These are phyloP conservation scores for Epinephelus cyanopodus DNA, from an alignment of 2,113 vertebrate genomes.

Conservation along the genomic window DNA sequence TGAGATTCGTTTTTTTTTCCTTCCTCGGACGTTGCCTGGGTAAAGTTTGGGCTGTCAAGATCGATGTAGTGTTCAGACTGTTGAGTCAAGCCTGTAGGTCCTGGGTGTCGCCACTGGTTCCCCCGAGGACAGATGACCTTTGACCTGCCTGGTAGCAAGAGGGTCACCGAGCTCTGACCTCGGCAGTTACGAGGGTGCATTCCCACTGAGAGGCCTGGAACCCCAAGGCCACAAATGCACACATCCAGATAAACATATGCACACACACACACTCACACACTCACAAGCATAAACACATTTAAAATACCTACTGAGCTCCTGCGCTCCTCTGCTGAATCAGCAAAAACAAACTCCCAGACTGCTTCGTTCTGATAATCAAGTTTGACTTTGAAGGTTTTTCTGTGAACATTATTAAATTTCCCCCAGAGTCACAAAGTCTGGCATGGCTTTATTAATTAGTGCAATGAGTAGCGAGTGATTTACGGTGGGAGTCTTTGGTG, in stretches of 20 bases:
- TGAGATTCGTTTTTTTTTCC: not conserved
- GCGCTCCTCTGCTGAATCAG: conserved; percentile 40
- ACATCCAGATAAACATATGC: conserved; percentile 15
- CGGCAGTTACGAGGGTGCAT: conserved; percentile 70
- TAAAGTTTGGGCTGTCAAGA: conserved; percentile 56
- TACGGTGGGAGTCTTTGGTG: conserved; percentile 79
- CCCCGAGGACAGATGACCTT: conserved; percentile 67
- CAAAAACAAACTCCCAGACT: conserved; percentile 41
- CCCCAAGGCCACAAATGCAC: conserved; percentile 54
- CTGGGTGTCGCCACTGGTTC: conserved; percentile 70
- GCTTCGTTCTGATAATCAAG: conserved; percentile 62
- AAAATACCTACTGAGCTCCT: conserved; percentile 14
- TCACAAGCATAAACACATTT: conserved; percentile 30
- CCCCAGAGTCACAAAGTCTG: conserved; percentile 77
- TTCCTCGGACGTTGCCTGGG: not conserved
- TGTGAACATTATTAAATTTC: conserved; percentile 69
- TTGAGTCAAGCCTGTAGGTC: conserved; percentile 68
- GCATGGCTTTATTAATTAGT: conserved; percentile 78
- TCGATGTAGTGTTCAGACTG: conserved; percentile 40
- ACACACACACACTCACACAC: conserved; percentile 11
- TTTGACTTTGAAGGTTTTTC: conserved; percentile 73
- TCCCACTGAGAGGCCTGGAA: conserved; percentile 64
- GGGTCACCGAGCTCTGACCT: conserved; percentile 74
- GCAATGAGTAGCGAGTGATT: conserved; percentile 76
- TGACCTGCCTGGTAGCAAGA: conserved; percentile 62